Conservation (phyloP, 2,113 vertebrate species). For the Zosterops hypoxanthus region DNA sequence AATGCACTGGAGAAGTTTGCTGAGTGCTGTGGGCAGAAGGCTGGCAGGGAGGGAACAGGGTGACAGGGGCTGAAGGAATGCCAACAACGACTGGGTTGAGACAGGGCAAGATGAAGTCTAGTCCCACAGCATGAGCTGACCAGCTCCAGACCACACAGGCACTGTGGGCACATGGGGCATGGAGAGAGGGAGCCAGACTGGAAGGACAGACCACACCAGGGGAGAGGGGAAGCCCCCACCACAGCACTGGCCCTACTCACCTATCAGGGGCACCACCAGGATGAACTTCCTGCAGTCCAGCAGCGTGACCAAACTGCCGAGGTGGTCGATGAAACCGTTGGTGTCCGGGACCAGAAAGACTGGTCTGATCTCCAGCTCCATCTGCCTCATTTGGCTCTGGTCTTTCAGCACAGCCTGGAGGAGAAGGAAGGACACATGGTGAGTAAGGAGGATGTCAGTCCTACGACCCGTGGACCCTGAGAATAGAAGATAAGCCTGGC, state of each 20-base stretch:
- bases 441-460: slow-evolving; percentile 14
- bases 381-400: slow-evolving; percentile 82
- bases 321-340: slow-evolving; percentile 97
- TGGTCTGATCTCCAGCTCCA: slow-evolving; percentile 95
- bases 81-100: not conserved
- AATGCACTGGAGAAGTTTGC: not conserved
- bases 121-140: not conserved
- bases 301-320: slow-evolving; percentile 83
- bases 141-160: slow-evolving; percentile 3
- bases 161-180: fast-evolving
- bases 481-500: not conserved
- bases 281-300: slow-evolving; percentile 90
- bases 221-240: not conserved
- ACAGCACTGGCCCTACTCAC: slow-evolving; percentile 75
- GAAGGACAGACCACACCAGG: not conserved
- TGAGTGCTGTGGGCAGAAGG: not conserved
- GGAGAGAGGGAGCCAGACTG: not conserved
- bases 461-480: not conserved
- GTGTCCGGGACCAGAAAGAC: slow-evolving; percentile 95
- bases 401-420: slow-evolving; percentile 91
- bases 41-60: not conserved
- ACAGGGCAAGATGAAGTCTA: not conserved
- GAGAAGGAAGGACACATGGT: slow-evolving; percentile 20
- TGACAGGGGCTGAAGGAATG: not conserved
- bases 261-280: slow-evolving; percentile 95